Base-by-base conservation (phyloP, 2,797 vertebrate species). In the Spatula versicolor region DNA sequence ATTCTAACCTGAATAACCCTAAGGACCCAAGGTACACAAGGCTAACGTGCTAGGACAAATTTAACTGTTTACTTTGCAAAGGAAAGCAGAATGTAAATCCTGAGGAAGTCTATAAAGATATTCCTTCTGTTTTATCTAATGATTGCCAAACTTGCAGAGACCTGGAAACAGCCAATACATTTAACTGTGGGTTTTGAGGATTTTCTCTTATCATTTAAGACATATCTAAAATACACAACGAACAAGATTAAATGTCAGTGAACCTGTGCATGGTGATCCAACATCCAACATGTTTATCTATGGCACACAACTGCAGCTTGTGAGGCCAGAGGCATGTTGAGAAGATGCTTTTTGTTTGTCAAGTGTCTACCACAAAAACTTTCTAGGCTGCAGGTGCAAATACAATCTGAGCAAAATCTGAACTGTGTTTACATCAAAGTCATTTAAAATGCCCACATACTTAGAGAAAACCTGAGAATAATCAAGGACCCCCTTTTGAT, bases 51-150 rank as follows among this genome's bases (percentile, higher is more conserved):
- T 67, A 45, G 72, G 88, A 95, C 43, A 79, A 58, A 81, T 88
- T 84, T 58, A 85, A 74, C 30, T 74, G 58, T 90, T 96, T 93
- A 56, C 58, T 88, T 95, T 94, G 93, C 77, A 41, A 93, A 73
- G 75, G 67, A 87, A 96, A 74, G 72, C 13, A 74, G 68, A 81
- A 95, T 67, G 92, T 68, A 92, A 89, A 82, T 73, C 69, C 88
- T 13, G 16, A 90, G 25, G 60, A 96, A 63, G 50, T 89, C 78
- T 80, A 74, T 86, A 75, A 87, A 84, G 14, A 83, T 93, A 56
- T 46, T 73, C 35, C 37, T 92, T 96, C 63, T 69, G 10, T 75
- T 95, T n/a, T 59, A 55, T 72, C 67, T 82, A 88, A 87, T 60
- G 3, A 80, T 45, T 71, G 18, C 64, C 77, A 75, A 91, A 64